Evolutionary conservation across 1,140 invertebrate genomes (phyloP), one percentile per base, ranked within the genome.

Genomic region (Sminthurinus signatus): DNA sequence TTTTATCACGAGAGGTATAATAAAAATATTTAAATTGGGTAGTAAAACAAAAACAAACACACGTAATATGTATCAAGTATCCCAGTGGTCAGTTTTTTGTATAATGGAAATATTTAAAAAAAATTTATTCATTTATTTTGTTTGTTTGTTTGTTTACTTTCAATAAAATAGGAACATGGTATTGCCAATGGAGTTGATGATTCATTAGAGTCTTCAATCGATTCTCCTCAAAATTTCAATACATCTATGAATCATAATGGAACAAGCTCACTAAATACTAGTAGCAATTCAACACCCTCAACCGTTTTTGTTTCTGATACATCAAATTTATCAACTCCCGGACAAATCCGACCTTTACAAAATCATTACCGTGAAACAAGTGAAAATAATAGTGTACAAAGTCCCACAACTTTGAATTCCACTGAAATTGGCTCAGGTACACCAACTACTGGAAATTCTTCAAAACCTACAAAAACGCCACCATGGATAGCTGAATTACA

Each of bases 401-500:
- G 46, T 19, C 5, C 46, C 19, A 14, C 46, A 48, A 48, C 50
- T 63, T 56, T 54, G 15, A 63, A 56, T 15, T 31, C 62, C 8
- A 64, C 51, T 57, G 56, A 28, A n/a, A 68, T 60, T 29, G 28
- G 48, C 17, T 19, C 50, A 14, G 2, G 8, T 12, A 31, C 46
- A 19, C 21, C 36, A 27, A 27, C n/a, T 44, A 60, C 10, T 39
- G 29, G 14, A 8, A 23, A 19, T 3, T 19, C 57, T 1, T 52
- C 54, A 14, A 59, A 62, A 36, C 42, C 52, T n/a, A 61, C 50
- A 39, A 36, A 66, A 32, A 25, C 43, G 0, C 42, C 43, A 17
- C 67, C 67, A 2, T 69, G 70, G 70, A 69, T 72, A 56, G 60
- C 62, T 4, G 70, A 72, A 57, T 43, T 72, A 43, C 67, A 63